A percentile compares a stretch with the other conserved stretches of the same genome.
phyloP scores from a whole-genome alignment of 2,797 vertebrate genomes.

The Cephalopachus bancanus region DNA sequence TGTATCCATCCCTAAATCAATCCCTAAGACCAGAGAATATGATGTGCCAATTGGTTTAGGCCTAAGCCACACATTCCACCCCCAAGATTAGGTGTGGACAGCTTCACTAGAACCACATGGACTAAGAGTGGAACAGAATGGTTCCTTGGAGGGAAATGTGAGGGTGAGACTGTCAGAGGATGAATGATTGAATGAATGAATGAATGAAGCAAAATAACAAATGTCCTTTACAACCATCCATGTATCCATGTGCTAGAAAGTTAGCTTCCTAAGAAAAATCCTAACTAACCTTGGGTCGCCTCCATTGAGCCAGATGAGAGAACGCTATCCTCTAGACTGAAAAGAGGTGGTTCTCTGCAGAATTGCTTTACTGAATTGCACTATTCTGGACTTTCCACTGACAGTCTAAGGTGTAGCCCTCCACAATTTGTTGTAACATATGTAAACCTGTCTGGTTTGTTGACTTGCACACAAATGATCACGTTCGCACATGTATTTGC shows the following conservation, averaged over 20 bases:
- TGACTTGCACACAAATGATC: constrained; percentile 16
- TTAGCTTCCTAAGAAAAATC: constrained; percentile 34
- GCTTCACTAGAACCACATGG: background rate
- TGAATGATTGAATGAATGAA: background rate
- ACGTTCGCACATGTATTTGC: background rate
- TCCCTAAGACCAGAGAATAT: background rate
- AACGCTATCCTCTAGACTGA: background rate
- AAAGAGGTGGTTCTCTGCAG: background rate
- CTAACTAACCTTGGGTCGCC: background rate
- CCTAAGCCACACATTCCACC: background rate
- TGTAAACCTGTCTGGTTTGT: constrained; percentile 1
- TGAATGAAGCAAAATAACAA: background rate
- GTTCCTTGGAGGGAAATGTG: background rate
- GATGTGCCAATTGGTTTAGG: background rate
- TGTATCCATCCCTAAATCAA: background rate
- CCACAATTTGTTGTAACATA: background rate
- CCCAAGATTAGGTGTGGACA: background rate
- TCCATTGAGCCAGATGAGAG: background rate
- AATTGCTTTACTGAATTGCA: background rate
- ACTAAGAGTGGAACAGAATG: background rate
- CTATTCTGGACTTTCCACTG: background rate
- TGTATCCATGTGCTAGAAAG: background rate
- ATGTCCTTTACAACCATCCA: background rate
- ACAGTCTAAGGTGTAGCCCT: background rate
- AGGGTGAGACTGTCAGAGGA: background rate